Percentiles rank a stretch among this genome's conserved stretches.
These are phyloP conservation scores for Campoletis raptor DNA, from an alignment of 2,888 invertebrate species.

Conservation along the genomic window DNA sequence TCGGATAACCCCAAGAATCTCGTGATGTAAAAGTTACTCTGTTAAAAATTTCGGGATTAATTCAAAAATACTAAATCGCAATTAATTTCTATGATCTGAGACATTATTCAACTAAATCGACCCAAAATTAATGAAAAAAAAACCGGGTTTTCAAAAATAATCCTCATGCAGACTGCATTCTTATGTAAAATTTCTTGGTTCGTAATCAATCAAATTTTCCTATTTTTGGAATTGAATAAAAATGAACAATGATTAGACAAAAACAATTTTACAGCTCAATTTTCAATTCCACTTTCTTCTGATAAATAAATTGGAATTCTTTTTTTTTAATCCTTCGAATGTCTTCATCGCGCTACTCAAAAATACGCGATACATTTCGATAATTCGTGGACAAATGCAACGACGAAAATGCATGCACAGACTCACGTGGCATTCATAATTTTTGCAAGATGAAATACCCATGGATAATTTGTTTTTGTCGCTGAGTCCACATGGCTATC, in stretches of 20 bases:
- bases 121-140: too few species aligned
- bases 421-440: slow-evolving; percentile 82
- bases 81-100: not conserved
- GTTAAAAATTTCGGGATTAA: not conserved
- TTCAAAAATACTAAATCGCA: not conserved
- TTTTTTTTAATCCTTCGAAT: not conserved
- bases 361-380: not conserved
- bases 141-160: too few species aligned
- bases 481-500: slow-evolving; percentile 80
- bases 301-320: too few species aligned
- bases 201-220: too few species aligned
- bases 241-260: too few species aligned
- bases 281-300: too few species aligned
- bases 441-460: slow-evolving; percentile 78
- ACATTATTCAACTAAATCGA: not conserved
- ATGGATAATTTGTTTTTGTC: slow-evolving; percentile 81
- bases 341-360: too few species aligned
- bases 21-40: slow-evolving; percentile 75
- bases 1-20: slow-evolving; percentile 81
- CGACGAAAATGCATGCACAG: slow-evolving; percentile 20
- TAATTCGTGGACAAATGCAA: not conserved
- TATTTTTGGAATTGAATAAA: too few species aligned
- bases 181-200: too few species aligned
- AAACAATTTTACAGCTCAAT: too few species aligned
- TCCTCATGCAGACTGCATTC: too few species aligned